Base-by-base conservation (phyloP, 2,113 vertebrate genomes). In the Zapornia atra region DNA sequence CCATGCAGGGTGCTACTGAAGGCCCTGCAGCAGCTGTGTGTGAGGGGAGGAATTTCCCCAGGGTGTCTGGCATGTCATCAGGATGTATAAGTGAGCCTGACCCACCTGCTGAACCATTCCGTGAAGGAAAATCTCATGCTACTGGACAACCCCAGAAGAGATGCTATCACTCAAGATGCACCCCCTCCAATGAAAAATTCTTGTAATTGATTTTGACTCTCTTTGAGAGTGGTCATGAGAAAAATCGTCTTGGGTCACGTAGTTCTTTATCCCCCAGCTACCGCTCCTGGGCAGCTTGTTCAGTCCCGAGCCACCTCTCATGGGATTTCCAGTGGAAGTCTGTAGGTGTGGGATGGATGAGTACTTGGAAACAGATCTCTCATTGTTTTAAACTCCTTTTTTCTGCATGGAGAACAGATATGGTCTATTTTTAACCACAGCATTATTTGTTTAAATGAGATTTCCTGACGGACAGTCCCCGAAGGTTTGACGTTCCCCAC, bases 381-480 rank as follows among this genome's bases (percentile, higher is more conserved):
- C 54, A 25, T 91, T 91, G 89, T 92, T 94, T 60, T 40, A 51
- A 88, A 53, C 61, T 66, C 21, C 34, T 16, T 80, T 75, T 85
- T 71, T 66, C 68, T 85, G 48, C 53, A 17, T 1, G 4, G n/a
- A 46, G n/a, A 21, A 26, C 63, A 80, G 77, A 94, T 51, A 31
- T 0, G 1, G 38, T 89, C 73, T 95, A 75, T 93, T 91, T 95
- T 96, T 95, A 93, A 63, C 61, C 15, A 31, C 76, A 33, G 48
- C 34, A 88, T 48, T 86, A 57, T 91, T 92, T 92, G 16, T 91
- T 94, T 92, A 91, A 93, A 40, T 84, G 57, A 69, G 53, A 66
- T 72, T 94, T 95, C 85, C 93, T 92, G 57, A 80, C 34, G 53
- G 53, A 90, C 91, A 60, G 36, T 92, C 61, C 38, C 57, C 0